Conservation (phyloP, 1,140 invertebrate genomes). For the Callitettix versicolor region DNA sequence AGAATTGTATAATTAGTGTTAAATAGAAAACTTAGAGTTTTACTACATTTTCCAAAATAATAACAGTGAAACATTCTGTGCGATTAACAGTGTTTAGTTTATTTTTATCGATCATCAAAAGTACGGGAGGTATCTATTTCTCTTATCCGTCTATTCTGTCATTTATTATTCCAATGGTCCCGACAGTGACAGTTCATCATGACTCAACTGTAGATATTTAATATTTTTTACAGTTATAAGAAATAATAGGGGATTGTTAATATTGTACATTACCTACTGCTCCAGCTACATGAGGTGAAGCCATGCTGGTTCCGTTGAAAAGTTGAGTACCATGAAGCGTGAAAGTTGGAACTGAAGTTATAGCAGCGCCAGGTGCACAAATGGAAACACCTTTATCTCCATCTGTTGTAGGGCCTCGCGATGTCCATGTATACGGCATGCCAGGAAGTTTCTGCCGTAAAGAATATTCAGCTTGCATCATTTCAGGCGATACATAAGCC, state of each 20-base stretch:
- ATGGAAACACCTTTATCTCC: slow-evolving; percentile 80
- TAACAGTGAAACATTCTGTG: no score
- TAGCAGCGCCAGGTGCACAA: slow-evolving; percentile 92
- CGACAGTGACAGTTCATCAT: no score
- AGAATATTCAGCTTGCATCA: slow-evolving; percentile 94
- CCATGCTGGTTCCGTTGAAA: slow-evolving; percentile 97
- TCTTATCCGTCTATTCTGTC: no score
- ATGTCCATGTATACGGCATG: slow-evolving; percentile 91
- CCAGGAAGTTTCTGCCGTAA: slow-evolving; percentile 70
- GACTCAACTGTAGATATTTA: no score
- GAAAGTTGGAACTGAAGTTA: slow-evolving; percentile 89
- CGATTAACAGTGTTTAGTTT: no score
- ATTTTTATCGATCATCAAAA: no score
- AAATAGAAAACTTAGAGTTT: no score
- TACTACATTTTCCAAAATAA: no score
- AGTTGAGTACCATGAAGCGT: slow-evolving; percentile 77
- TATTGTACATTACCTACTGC: slow-evolving; percentile 57
- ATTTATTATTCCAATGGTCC: no score
- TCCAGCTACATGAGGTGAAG: slow-evolving; percentile 88
- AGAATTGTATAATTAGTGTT: no score
- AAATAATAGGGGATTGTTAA: neutral
- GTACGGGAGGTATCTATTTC: no score
- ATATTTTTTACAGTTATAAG: no score
- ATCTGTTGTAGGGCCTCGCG: slow-evolving; percentile 78
- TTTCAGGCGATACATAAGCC: slow-evolving; percentile 92